Evolutionary conservation across 2,113 vertebrate genomes (phyloP), one percentile per base, ranked within the genome.

Genomic region (Probosciger aterrimus): DNA sequence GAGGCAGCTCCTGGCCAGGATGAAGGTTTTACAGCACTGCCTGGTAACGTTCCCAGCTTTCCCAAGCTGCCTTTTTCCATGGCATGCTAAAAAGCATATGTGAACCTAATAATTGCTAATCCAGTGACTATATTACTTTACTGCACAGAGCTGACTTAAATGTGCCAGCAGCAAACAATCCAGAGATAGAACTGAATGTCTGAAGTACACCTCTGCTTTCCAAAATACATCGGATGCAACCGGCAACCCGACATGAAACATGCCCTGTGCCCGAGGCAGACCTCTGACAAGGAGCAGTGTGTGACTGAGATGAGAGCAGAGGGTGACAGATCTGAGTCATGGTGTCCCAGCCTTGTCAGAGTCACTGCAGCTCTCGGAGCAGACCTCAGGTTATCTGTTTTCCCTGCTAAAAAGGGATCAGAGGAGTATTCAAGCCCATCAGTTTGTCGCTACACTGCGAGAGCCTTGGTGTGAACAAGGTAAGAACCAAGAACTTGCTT

Each of bases 21-120:
- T 46, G 39, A 70, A 79, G 79, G n/a, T 81, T 93, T 94, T 39
- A 93, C 49, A 90, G 70, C 81, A 23, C 87, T 69, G 81, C 70
- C 84, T 78, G 93, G 93, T 75, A 76, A 62, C 75, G 52, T 82
- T 49, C 79, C 74, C 82, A 90, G 88, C 71, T 76, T 64, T 77
- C 90, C 80, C 87, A 82, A 60, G 52, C 79, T 68, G 43, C 28
- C 67, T 87, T 91, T 92, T 85, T 46, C 85, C 90, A 55, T 20
- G 68, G 70, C 65, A 22, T 46, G 41, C 80, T 64, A 35, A 85
- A 78, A 95, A 75, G 52, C 62, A 6, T 65, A 37, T 47, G 65
- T 39, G 74, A 70, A 52, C 37, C 73, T 85, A 76, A 30, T 70
- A 89, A 89, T 46, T 75, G 81, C 83, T 87, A 89, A 90, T 76